phyloP scores from a whole-genome alignment of 2,113 vertebrate genomes.

The Eleginops maclovinus region DNA sequence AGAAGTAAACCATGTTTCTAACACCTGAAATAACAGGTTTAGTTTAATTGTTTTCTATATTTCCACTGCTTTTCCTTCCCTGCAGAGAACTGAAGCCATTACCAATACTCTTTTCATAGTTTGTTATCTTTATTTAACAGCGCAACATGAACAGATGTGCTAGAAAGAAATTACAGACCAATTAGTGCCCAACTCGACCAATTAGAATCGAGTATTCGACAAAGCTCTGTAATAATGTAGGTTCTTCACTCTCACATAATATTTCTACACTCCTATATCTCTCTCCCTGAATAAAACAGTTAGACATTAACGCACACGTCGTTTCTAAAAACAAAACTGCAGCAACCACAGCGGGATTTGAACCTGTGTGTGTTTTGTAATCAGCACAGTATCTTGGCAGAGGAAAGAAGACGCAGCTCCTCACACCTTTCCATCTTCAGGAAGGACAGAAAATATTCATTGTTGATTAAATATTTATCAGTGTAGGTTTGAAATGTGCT shows the following conservation, averaged over 20 bases:
- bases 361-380: conserved; percentile 16
- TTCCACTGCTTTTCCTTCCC: no score
- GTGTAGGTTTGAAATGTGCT: conserved; percentile 8
- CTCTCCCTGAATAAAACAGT: background rate
- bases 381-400: conserved; percentile 12
- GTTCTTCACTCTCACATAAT: background rate
- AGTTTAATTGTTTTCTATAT: no score
- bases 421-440: conserved; percentile 38
- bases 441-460: conserved; percentile 28
- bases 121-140: no score
- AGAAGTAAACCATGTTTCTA: no score
- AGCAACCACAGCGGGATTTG: background rate
- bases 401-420: background rate
- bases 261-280: background rate
- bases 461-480: conserved; percentile 52
- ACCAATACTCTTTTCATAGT: no score
- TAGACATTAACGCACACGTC: background rate
- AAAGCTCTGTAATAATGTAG: no score
- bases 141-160: no score
- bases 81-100: no score
- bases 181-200: no score
- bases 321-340: conserved; percentile 3
- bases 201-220: no score
- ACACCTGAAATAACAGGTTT: no score
- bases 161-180: no score